A percentile compares a stretch with the other conserved stretches of the same genome.
Evolutionary conservation across 92 coral and sea anemone genomes (phyloP).

Genomic region (Paramuricea clavata): DNA sequence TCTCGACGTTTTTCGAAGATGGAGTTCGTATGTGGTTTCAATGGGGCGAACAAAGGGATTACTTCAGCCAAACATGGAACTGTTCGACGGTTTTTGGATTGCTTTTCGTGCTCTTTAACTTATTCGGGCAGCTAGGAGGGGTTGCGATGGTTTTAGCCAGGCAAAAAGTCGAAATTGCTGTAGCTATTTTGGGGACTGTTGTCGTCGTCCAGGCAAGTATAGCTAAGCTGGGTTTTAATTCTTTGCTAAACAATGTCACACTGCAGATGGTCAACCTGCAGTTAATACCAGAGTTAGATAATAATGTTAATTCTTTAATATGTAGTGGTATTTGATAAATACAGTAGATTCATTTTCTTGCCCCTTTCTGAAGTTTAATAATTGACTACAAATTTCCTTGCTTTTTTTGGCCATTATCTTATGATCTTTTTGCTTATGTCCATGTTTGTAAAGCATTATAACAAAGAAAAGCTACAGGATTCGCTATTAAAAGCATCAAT

Average conservation of each 20-base stretch:
- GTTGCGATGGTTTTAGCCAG: conserved; percentile 94
- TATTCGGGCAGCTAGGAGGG: conserved; percentile 89
- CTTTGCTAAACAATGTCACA: not conserved
- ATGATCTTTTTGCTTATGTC: conserved; percentile 1
- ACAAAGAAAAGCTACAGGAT: no score
- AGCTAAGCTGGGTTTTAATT: not conserved
- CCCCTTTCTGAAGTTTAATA: no score
- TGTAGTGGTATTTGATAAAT: no score
- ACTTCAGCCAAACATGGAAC: conserved; percentile 98
- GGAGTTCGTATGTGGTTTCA: conserved; percentile 99
- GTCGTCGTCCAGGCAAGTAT: conserved; percentile 84
- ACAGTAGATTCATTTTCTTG: no score
- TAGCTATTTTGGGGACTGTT: conserved; percentile 85
- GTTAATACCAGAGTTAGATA: not conserved
- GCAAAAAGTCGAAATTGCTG: conserved; percentile 98
- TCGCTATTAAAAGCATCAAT: no score
- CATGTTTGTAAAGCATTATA: not conserved
- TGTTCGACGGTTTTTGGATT: conserved; percentile 82
- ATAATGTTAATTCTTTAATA: no score
- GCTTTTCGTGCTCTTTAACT: conserved; percentile 88
- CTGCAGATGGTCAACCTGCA: not conserved
- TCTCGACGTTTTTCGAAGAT: conserved; percentile 98
- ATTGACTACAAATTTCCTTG: no score
- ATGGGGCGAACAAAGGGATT: conserved; percentile 99
- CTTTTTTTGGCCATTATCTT: no score